phyloP scores from a whole-genome alignment of 2,113 vertebrate genomes.

The Erythrocercus mccallii region DNA sequence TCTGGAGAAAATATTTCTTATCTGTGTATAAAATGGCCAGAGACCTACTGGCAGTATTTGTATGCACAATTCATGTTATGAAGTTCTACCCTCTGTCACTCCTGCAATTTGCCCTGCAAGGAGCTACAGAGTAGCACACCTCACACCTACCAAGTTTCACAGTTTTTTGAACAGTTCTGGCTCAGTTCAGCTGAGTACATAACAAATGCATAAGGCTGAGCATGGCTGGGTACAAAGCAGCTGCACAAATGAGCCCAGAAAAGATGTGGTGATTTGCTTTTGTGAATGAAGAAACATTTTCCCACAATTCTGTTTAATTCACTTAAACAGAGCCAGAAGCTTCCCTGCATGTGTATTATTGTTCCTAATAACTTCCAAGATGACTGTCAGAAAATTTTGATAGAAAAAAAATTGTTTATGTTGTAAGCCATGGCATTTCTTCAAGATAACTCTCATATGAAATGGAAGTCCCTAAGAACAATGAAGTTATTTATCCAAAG shows the following conservation, averaged over 20 bases:
- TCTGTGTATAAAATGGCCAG: rapidly evolving
- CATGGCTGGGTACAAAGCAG: not conserved
- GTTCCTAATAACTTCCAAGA: not conserved
- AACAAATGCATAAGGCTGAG: not conserved
- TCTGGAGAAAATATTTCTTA: not conserved
- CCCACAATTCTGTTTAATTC: not conserved
- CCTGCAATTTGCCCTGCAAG: not conserved
- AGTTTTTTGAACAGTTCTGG: not conserved
- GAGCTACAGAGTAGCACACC: not conserved
- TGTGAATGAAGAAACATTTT: not conserved
- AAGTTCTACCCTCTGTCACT: not conserved
- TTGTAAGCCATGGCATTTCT: not conserved
- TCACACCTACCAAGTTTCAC: not conserved
- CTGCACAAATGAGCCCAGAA: not conserved
- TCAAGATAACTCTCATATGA: not conserved
- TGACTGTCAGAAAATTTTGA: not conserved
- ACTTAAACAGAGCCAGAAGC: not conserved
- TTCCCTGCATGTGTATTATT: not conserved
- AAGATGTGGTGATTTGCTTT: not conserved
- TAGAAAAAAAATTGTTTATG: not conserved
- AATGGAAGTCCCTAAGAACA: not conserved
- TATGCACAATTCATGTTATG: not conserved
- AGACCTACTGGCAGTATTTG: not conserved
- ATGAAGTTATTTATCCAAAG: not conserved
- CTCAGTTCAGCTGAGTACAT: not conserved